phyloP scores from a whole-genome alignment of 2,797 vertebrate genomes.

The Sebastes hopkinsi region DNA sequence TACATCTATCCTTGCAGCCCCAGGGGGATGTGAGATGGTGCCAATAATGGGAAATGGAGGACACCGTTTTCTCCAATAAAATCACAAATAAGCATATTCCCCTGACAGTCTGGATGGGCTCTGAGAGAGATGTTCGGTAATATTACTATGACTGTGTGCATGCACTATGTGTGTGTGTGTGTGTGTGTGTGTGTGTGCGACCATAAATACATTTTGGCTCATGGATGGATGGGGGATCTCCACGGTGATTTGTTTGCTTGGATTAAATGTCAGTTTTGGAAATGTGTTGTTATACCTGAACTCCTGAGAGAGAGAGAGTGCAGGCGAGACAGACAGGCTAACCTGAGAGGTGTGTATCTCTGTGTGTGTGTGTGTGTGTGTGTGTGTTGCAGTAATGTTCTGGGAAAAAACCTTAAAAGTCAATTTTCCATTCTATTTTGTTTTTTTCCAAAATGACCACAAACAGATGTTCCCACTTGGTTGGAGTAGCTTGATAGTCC shows the following conservation, averaged over 20 bases:
- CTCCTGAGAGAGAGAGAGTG: constrained; percentile 48
- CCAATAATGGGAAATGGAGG: constrained; percentile 75
- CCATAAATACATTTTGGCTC: constrained; percentile 60
- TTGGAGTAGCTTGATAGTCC: neutral
- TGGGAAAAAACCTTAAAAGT: too few species aligned
- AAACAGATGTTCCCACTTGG: neutral
- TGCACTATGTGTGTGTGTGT: constrained; percentile 32
- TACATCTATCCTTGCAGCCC: constrained; percentile 21
- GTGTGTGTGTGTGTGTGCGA: constrained; percentile 1
- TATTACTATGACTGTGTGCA: constrained; percentile 46
- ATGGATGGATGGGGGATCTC: constrained; percentile 70
- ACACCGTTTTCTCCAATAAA: constrained; percentile 73
- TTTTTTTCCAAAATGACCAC: neutral
- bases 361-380: neutral
- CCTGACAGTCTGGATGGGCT: constrained; percentile 62
- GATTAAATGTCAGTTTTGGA: constrained; percentile 85
- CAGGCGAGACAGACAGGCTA: constrained; percentile 11
- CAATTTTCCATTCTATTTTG: neutral
- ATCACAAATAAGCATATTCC: constrained; percentile 78
- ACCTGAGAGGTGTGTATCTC: neutral
- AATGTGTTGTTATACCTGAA: constrained; percentile 78
- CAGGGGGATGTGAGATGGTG: constrained; percentile 49
- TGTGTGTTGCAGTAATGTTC: neutral
- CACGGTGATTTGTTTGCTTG: constrained; percentile 82
- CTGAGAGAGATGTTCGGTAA: constrained; percentile 56